These are phyloP conservation scores for Lasius platythorax DNA, from an alignment of 2,888 invertebrate species.

Conservation along the genomic window DNA sequence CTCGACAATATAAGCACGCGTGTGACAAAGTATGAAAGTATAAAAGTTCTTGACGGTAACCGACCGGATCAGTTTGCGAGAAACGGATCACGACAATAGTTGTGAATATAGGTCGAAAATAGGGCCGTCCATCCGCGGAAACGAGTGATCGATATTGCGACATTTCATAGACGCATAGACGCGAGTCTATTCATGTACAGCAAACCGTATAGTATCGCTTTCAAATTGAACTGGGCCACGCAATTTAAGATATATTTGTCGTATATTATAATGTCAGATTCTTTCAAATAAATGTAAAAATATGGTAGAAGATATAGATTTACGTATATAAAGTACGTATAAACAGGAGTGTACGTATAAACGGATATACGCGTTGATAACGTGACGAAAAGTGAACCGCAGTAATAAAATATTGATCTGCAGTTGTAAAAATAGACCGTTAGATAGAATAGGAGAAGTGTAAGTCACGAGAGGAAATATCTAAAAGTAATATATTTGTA, in stretches of 20 bases:
- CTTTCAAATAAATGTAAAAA: neutral
- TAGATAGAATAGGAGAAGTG: neutral
- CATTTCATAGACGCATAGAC: neutral
- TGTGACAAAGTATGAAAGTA: conserved; percentile 25
- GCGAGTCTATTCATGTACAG: neutral
- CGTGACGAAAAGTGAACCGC: neutral
- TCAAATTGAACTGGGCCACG: conserved; percentile 8
- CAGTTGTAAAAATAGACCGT: conserved; percentile 4
- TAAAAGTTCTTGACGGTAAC: neutral
- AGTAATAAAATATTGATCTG: conserved; percentile 1
- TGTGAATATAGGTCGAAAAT: conserved; percentile 28
- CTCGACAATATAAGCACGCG: conserved; percentile 40
- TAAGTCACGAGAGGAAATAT: neutral
- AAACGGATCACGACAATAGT: conserved; percentile 3
- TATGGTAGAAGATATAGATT: neutral
- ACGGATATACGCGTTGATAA: neutral
- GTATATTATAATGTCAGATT: neutral
- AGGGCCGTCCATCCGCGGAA: conserved; percentile 1
- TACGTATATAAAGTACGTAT: neutral
- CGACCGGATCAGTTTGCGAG: neutral
- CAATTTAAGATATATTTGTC: neutral
- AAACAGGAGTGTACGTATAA: neutral
- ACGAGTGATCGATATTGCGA: neutral
- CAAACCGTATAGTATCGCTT: neutral
- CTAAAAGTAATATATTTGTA: neutral